Base-by-base conservation (phyloP, 2,797 vertebrate species). In the Arnoldichthys spilopterus region DNA sequence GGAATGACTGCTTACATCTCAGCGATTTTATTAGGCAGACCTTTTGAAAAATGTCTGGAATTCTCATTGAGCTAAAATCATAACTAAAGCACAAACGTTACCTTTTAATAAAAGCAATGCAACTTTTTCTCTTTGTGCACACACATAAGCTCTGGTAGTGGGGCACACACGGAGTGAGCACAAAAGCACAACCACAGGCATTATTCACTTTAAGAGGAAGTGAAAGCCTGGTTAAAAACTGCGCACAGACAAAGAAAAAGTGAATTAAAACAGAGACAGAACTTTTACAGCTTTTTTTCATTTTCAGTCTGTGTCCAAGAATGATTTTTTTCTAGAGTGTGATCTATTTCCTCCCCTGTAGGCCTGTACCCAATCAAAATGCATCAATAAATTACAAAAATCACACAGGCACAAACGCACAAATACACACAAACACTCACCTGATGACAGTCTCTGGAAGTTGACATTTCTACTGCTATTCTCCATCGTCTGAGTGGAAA, bases 401-500 rank as follows among this genome's bases (percentile, higher is more conserved):
- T 3, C 37, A 71, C 6, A 71, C 34, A 34, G 15, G 59, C 22
- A 73, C 20, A 20, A 34, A 40, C 69, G 22, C 28, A 56, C 9
- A 1, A 12, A 15, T 12, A 45, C 12, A 45, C 13, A 2, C 12
- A 45, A 53, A 58, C 56, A 62, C 51, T 79, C 59, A 71, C 76
- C 82, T 72, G 83, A 84, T 26, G 28, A 3, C 9, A 67, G 66
- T 61, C 77, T 84, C 11, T 77, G 28, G 45, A 71, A 82, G 71
- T 24, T 26, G 74, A 49, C 12, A 15, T 0, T 58, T 37, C 6
- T 5, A 8, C 16, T 0, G 58, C 69, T 34, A 1, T 67, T 20
- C 18, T 69, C 83, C 83, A 80, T 67, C 43, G 28, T 15, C n/a
- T 74, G 54, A 59, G 37, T 40, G n/a, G 34, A 6, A 3, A 4